phyloP scores from a whole-genome alignment of 2,113 vertebrate species.

The Spheniscus mendiculus region DNA sequence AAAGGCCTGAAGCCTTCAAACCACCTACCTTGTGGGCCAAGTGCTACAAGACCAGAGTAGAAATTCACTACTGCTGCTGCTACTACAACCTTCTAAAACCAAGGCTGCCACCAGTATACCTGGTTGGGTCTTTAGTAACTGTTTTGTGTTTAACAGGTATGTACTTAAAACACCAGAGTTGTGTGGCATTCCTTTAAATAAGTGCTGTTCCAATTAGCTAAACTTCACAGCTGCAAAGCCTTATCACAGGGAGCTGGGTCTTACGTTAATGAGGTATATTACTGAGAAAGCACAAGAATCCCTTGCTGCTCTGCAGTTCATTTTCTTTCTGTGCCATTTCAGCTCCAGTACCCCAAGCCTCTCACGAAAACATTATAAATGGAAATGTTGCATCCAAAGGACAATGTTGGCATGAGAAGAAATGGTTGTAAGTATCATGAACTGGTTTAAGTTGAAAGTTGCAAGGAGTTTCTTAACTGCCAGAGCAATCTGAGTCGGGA shows the following conservation, averaged over 20 bases:
- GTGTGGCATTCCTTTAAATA: not conserved
- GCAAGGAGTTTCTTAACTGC: not conserved
- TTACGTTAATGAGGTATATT: fast-evolving
- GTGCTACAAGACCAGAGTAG: not conserved
- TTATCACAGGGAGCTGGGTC: not conserved
- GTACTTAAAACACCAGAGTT: not conserved
- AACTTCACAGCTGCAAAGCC: not conserved
- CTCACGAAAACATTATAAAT: not conserved
- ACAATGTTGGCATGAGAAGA: not conserved
- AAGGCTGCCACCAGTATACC: fast-evolving
- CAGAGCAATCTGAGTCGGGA: fast-evolving
- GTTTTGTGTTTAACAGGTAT: not conserved
- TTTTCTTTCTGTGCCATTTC: not conserved
- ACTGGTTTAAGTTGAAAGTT: not conserved
- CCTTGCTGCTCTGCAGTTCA: not conserved
- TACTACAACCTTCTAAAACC: not conserved
- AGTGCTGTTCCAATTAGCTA: not conserved
- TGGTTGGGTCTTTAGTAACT: not conserved
- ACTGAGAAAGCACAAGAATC: not conserved
- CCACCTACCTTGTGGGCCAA: not conserved
- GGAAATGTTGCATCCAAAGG: not conserved
- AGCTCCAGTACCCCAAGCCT: not conserved
- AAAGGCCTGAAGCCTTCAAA: not conserved
- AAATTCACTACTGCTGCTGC: not conserved
- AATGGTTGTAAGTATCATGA: not conserved